phyloP scores from a whole-genome alignment of 1,140 invertebrate genomes.

The Globodera ellingtonae region DNA sequence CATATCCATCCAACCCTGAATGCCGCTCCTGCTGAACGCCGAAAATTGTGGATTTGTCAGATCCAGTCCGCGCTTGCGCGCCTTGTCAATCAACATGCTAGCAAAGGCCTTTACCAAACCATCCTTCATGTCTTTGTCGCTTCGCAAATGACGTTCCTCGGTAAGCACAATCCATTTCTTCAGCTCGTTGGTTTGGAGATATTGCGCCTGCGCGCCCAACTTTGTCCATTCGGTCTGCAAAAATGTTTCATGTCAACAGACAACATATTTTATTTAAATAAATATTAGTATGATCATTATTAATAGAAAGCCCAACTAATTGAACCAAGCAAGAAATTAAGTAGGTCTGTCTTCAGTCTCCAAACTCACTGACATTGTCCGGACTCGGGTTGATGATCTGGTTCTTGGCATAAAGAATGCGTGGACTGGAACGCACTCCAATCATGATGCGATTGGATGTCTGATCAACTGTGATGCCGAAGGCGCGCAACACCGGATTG shows the following conservation, averaged over 20 bases:
- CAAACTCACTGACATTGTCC: constrained; percentile 13
- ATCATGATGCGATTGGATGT: constrained; percentile 36
- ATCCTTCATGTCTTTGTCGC: too few relatives aligned
- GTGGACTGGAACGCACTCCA: constrained; percentile 30
- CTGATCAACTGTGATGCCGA: constrained; percentile 29
- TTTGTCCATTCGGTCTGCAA: constrained; percentile 41
- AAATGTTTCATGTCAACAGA: neutral
- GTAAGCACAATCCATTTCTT: constrained; percentile 39
- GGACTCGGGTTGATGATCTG: constrained; percentile 38
- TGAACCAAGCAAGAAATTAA: too few relatives aligned
- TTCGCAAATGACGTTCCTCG: neutral
- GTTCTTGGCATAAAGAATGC: constrained; percentile 43
- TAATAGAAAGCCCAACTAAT: too few relatives aligned
- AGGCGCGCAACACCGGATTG: constrained; percentile 38
- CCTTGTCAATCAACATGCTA: constrained; percentile 21
- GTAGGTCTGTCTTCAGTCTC: too few relatives aligned
- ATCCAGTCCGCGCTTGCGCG: constrained; percentile 33
- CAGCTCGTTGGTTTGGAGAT: constrained; percentile 30
- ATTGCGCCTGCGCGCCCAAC: constrained; percentile 20
- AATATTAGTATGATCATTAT: too few relatives aligned
- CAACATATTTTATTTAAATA: too few relatives aligned
- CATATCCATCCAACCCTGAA: constrained; percentile 35
- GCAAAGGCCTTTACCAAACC: constrained; percentile 27
- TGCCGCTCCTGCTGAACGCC: constrained; percentile 3
- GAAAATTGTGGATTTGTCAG: constrained; percentile 20